A percentile compares a stretch with the other conserved stretches of the same genome.
phyloP scores from a whole-genome alignment of 2,113 vertebrate species.

The Mungos mungo region DNA sequence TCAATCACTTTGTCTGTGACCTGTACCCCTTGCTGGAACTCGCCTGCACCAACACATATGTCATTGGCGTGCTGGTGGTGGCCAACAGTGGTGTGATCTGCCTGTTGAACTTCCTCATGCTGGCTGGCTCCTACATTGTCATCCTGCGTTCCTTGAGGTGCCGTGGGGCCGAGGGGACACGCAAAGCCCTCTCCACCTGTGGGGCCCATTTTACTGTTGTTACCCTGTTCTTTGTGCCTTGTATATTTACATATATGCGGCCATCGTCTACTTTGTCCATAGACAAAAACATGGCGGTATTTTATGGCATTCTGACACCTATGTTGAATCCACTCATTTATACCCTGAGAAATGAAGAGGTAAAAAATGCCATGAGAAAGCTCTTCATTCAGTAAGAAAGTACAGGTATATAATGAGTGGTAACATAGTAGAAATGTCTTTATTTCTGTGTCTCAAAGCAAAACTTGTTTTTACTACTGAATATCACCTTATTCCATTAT shows the following conservation, averaged over 20 bases:
- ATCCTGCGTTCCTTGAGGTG: constrained; percentile 41
- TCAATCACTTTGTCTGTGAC: constrained; percentile 75
- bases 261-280: neutral
- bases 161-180: constrained; percentile 35
- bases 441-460: neutral
- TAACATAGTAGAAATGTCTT: neutral
- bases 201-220: constrained; percentile 55
- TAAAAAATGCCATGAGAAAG: constrained; percentile 59
- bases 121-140: constrained; percentile 55
- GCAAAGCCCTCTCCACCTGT: constrained; percentile 71
- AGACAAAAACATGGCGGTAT: constrained; percentile 67
- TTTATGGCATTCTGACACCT: constrained; percentile 74
- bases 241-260: constrained; percentile 49
- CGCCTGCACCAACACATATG: constrained; percentile 35
- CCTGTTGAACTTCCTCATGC: constrained; percentile 63
- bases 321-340: constrained; percentile 74
- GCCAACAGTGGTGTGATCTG: constrained; percentile 70
- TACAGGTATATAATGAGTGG: neutral
- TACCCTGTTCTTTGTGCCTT: constrained; percentile 63
- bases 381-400: neutral
- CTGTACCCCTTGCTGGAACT: constrained; percentile 66
- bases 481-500: neutral
- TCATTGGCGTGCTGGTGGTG: constrained; percentile 44
- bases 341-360: constrained; percentile 66
- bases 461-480: neutral